Evolutionary conservation across 2,888 invertebrate species (phyloP), one percentile per base, ranked within the genome.

Genomic region (Eupithecia inturbata): DNA sequence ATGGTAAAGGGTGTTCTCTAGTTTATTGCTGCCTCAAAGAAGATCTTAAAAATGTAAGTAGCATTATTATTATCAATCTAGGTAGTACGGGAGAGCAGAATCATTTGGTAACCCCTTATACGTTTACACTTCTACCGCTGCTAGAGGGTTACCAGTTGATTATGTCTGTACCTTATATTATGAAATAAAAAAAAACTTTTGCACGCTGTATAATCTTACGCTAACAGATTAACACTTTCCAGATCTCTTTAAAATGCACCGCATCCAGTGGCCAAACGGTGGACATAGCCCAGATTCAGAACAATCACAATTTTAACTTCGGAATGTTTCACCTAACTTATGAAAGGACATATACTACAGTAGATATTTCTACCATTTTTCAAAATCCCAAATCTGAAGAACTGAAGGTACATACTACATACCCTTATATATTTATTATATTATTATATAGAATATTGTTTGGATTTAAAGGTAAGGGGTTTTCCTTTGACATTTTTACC

Each of bases 21-120:
- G 75, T 86, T 2, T 77, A 90, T 16, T 84, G 82, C 12, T 83
- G 85, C 36, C 75, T 85, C 0, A 82, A 80, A 66, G 85, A 83
- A 68, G 81, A 82, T 10, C 77, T 88, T 3, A 89, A 85, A 82
- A 80, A 85, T 74, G 90, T 90, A 82, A 82, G 85, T 41, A 6
- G 22, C 4, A 45, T 33, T 45, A n/a, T n/a, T n/a, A n/a, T n/a
- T n/a, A n/a, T n/a, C n/a, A n/a, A n/a, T n/a, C n/a, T n/a, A n/a
- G n/a, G n/a, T n/a, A n/a, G n/a, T n/a, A n/a, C n/a, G n/a, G n/a
- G n/a, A n/a, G n/a, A n/a, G n/a, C n/a, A n/a, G n/a, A n/a, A n/a
- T n/a, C n/a, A n/a, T n/a, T n/a, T n/a, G n/a, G n/a, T n/a, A n/a
- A n/a, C n/a, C n/a, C n/a, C n/a, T n/a, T n/a, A n/a, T n/a, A n/a